Evolutionary conservation across 2,113 vertebrate genomes (phyloP).

Genomic region (Dunckerocampus dactyliophorus): DNA sequence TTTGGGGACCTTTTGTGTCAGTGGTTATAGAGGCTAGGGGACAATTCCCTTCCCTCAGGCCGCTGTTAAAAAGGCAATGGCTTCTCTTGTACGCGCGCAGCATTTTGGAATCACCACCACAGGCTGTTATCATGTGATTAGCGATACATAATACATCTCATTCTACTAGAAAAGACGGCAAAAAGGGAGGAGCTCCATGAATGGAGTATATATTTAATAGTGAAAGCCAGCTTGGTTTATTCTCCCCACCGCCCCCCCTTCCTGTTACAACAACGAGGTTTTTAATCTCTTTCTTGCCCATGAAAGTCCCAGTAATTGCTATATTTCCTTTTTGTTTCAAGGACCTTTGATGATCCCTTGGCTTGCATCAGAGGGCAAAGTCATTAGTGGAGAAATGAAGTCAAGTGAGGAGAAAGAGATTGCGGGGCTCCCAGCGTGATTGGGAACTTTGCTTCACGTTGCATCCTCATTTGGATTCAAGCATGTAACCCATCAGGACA

Average conservation of each 20-base stretch:
- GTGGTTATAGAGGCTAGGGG: conserved; percentile 74
- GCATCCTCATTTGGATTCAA: conserved; percentile 70
- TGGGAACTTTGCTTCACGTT: conserved; percentile 71
- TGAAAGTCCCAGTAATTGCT: conserved; percentile 76
- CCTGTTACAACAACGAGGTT: conserved; percentile 68
- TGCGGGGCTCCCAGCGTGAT: conserved; percentile 71
- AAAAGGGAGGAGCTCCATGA: conserved; percentile 53
- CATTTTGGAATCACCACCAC: conserved; percentile 73
- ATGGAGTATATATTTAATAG: conserved; percentile 64
- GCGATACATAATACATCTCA: conserved; percentile 73
- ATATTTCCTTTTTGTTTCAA: conserved; percentile 78
- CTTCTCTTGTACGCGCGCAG: conserved; percentile 69
- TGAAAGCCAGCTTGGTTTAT: conserved; percentile 60
- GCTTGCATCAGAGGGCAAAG: conserved; percentile 78
- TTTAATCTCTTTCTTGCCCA: conserved; percentile 74
- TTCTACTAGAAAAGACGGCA: conserved; percentile 64
- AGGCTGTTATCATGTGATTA: conserved; percentile 72
- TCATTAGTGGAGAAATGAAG: conserved; percentile 76
- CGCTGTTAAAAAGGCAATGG: conserved; percentile 74
- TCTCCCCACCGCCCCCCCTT: conserved; percentile 24
- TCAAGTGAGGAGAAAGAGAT: conserved; percentile 74
- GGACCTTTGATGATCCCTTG: conserved; percentile 77
- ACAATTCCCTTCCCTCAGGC: conserved; percentile 72
- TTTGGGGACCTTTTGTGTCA: conserved; percentile 76
- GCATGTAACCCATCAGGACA: conserved; percentile 7